Evolutionary conservation across 2,888 invertebrate species (phyloP).

Genomic region (Latheticus oryzae): DNA sequence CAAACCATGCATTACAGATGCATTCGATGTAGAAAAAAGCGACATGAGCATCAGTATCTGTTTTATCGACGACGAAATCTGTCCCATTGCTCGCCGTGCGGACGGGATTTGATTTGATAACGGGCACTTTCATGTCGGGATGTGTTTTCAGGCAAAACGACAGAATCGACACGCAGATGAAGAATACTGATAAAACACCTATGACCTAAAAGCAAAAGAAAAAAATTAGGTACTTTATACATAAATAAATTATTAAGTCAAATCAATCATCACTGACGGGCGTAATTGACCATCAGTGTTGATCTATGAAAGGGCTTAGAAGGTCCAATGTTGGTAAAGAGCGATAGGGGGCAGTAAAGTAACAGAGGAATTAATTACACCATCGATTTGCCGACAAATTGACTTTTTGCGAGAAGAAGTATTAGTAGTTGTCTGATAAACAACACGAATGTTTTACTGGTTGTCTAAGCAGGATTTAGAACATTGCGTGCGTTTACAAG

Average conservation of each 20-base stretch:
- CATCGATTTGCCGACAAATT: too few relatives aligned
- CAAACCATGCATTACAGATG: slow-evolving; percentile 96
- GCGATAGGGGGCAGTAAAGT: too few relatives aligned
- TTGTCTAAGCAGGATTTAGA: too few relatives aligned
- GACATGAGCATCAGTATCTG: slow-evolving; percentile 94
- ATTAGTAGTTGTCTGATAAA: too few relatives aligned
- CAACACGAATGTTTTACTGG: too few relatives aligned
- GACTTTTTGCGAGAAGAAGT: too few relatives aligned
- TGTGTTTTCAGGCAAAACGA: slow-evolving; percentile 99
- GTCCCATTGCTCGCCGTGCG: slow-evolving; percentile 79
- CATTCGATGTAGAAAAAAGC: slow-evolving; percentile 99
- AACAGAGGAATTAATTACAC: slow-evolving; percentile 6
- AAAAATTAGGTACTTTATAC: too few relatives aligned
- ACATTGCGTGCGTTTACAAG: too few relatives aligned
- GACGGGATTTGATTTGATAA: slow-evolving; percentile 84
- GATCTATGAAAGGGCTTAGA: slow-evolving; percentile 12
- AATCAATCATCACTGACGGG: slow-evolving; percentile 21
- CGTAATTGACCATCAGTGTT: slow-evolving; percentile 13
- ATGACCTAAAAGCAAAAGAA: slow-evolving; percentile 81
- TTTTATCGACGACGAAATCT: slow-evolving; percentile 88
- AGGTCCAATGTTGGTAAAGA: too few relatives aligned
- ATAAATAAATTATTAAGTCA: too few relatives aligned
- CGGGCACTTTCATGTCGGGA: slow-evolving; percentile 96
- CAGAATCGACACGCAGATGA: slow-evolving; percentile 98
- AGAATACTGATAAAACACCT: slow-evolving; percentile 98